Base-by-base conservation (phyloP, 30 jellyfish, hydroid and myxozoan species). In the Hydractinia echinata region DNA sequence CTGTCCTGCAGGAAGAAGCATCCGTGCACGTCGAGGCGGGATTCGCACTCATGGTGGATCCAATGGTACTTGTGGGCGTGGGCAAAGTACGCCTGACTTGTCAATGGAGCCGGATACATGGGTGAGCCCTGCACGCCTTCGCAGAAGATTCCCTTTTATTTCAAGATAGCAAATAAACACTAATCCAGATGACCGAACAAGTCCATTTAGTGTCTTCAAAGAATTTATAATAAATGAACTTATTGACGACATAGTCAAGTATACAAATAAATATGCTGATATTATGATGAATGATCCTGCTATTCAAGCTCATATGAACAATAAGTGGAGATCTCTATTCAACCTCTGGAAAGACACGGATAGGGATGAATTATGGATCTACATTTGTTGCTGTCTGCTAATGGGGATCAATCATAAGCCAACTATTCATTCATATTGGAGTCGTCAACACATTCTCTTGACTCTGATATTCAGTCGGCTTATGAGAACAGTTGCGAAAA, bases 281-380 rank as follows among this genome's bases (percentile, higher is more conserved):
- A 56, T 56, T 56, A 56, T 56, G 68, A 56, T 9, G n/a, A 56
- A 56, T n/a, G 10, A 10, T 56, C 68, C 68, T 9, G 68, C 10
- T 9, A 56, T 56, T 56, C 68, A 56, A 56, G n/a, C 68, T 10
- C 68, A n/a, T 9, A 56, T 56, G 10, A 9, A 9, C 13, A 56
- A 10, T 9, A 56, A 56, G n/a, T n/a, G n/a, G 10, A 56, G 68
- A n/a, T 9, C 13, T 56, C n/a, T 56, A n/a, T 56, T 56, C n/a
- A n/a, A 10, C n/a, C 68, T 56, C n/a, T 56, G 68, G 68, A 56
- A 56, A n/a, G 68, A 56, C n/a, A 56, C 68, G n/a, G n/a, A 56
- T n/a, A 10, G 68, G 68, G 68, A 56, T 56, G 68, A 56, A n/a
- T 9, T 56, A n/a, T 56, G 68, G 68, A 56, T 56, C 13, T 56